These are phyloP conservation scores for Chalcis sispes DNA, from an alignment of 2,888 invertebrate genomes.

Conservation along the genomic window DNA sequence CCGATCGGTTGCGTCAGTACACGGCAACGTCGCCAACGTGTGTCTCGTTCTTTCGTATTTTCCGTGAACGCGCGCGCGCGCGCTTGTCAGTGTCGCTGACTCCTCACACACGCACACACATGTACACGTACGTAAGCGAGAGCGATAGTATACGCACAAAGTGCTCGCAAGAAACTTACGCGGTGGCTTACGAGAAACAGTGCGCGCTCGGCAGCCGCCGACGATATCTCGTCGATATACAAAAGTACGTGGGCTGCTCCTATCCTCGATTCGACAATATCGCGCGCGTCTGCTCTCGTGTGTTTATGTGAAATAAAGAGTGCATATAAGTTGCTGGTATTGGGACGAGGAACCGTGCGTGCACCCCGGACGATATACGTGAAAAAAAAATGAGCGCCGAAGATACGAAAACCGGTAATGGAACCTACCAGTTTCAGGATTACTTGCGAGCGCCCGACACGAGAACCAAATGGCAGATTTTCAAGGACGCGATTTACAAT, in stretches of 20 bases:
- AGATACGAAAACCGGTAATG: constrained; percentile 64
- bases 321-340: too few relatives aligned
- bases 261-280: too few relatives aligned
- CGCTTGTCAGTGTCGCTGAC: not conserved
- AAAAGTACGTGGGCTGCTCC: too few relatives aligned
- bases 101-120: not conserved
- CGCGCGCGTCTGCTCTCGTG: too few relatives aligned
- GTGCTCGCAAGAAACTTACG: constrained; percentile 10
- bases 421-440: constrained; percentile 63
- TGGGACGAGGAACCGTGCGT: not conserved
- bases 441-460: constrained; percentile 67
- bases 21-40: constrained; percentile 24
- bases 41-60: constrained; percentile 20
- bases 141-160: not conserved
- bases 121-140: not conserved
- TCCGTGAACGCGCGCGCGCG: not conserved
- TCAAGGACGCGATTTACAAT: constrained; percentile 77
- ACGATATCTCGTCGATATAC: constrained; percentile 48
- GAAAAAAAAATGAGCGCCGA: constrained; percentile 64
- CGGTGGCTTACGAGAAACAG: constrained; percentile 55
- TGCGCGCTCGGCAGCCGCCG: constrained; percentile 65
- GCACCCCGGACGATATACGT: not conserved
- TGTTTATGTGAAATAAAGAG: not conserved
- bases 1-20: too few relatives aligned
- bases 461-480: constrained; percentile 67